These are phyloP conservation scores for Eutolmus rufibarbis DNA, from an alignment of 2,888 invertebrate species.

Conservation along the genomic window DNA sequence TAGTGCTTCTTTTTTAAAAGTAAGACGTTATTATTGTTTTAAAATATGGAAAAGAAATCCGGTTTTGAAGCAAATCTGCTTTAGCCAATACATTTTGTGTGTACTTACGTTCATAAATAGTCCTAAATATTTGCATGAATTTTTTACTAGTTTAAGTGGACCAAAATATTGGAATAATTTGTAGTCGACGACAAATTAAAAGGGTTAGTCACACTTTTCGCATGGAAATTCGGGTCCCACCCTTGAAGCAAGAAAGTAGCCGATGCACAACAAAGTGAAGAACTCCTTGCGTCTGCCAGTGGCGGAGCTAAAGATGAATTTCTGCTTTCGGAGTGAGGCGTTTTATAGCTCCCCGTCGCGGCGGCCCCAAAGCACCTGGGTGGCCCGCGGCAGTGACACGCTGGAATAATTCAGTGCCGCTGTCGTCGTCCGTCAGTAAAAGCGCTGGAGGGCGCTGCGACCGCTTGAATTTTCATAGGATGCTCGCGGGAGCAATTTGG, in stretches of 20 bases:
- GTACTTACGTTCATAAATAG: no score
- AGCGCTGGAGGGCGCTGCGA: not conserved
- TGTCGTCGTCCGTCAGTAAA: not conserved
- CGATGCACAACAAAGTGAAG: not conserved
- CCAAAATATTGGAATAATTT: no score
- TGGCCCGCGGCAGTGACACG: not conserved
- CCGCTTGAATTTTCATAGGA: slow-evolving; percentile 1
- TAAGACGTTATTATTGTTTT: no score
- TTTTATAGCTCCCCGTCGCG: not conserved
- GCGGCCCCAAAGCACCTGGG: not conserved
- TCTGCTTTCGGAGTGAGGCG: not conserved
- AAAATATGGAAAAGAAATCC: no score
- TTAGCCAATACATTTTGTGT: no score
- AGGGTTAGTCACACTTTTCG: not conserved
- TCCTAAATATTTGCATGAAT: no score
- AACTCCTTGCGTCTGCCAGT: not conserved
- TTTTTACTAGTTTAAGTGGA: no score
- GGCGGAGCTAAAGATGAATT: not conserved
- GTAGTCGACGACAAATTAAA: not conserved
- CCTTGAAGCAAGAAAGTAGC: not conserved
- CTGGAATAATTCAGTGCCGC: not conserved
- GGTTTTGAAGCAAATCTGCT: no score
- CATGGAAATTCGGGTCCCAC: not conserved
- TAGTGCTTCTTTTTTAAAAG: no score
- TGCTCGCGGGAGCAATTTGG: slow-evolving; percentile 15